These are phyloP conservation scores for Parelbella ahira DNA, from an alignment of 2,888 invertebrate species.

Conservation along the genomic window DNA sequence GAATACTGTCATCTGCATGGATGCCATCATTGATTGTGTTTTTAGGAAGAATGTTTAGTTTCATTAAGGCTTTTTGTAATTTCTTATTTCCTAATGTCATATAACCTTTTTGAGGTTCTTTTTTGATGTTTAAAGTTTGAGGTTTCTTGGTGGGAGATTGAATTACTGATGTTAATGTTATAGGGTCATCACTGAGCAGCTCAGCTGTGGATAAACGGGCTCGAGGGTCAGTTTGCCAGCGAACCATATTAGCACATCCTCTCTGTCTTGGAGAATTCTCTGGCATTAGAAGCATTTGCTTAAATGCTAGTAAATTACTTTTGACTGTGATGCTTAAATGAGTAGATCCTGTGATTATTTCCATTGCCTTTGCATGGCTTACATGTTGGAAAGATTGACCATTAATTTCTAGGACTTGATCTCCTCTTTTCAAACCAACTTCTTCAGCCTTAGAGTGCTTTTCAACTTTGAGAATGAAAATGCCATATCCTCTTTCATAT, in stretches of 20 bases:
- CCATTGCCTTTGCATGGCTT: constrained; percentile 93
- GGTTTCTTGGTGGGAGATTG: constrained; percentile 79
- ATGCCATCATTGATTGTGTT: constrained; percentile 86
- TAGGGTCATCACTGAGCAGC: constrained; percentile 74
- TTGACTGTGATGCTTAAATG: constrained; percentile 98
- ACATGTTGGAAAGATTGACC: constrained; percentile 98
- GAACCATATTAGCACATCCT: constrained; percentile 83
- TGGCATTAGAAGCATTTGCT: constrained; percentile 84
- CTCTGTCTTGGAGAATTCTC: constrained; percentile 90
- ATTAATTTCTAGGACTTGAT: constrained; percentile 98
- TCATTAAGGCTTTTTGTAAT: constrained; percentile 91
- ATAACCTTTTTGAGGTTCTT: constrained; percentile 87
- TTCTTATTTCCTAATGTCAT: constrained; percentile 94
- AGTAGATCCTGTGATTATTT: constrained; percentile 95
- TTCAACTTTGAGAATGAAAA: constrained; percentile 97
- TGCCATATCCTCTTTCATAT: constrained; percentile 94
- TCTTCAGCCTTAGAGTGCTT: constrained; percentile 96
- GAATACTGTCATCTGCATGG: constrained; percentile 83
- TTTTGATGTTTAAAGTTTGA: constrained; percentile 79
- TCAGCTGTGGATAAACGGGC: constrained; percentile 91
- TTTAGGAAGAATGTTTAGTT: constrained; percentile 94
- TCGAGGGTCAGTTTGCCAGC: constrained; percentile 84
- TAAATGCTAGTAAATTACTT: constrained; percentile 95
- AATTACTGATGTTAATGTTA: constrained; percentile 70
- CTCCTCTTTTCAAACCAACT: constrained; percentile 96